phyloP scores from a whole-genome alignment of 2,888 invertebrate species.

The Chesias legatella region DNA sequence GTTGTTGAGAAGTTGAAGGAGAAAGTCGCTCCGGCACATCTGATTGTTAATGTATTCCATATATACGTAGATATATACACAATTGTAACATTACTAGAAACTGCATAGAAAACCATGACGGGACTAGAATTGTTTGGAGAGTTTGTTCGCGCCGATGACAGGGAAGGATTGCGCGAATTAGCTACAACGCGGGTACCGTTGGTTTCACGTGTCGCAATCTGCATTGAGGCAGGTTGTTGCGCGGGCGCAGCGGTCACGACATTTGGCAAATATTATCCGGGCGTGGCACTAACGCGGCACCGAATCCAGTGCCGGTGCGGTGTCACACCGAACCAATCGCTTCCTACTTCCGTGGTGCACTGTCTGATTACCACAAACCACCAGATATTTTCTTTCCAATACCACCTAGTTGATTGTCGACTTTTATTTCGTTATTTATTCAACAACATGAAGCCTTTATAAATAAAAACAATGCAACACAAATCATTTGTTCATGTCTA shows the following conservation, averaged over 20 bases:
- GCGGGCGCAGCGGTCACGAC: slow-evolving; percentile 77
- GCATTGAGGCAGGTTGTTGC: slow-evolving; percentile 63
- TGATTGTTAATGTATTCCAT: slow-evolving; percentile 30
- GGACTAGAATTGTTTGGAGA: slow-evolving; percentile 26
- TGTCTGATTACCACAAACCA: no score
- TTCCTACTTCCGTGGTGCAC: no score
- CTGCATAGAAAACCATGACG: slow-evolving; percentile 1
- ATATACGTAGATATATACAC: slow-evolving; percentile 9
- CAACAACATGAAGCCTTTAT: slow-evolving; percentile 18
- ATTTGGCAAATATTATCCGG: slow-evolving; percentile 76
- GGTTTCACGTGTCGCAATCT: slow-evolving; percentile 71
- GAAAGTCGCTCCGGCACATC: slow-evolving; percentile 28
- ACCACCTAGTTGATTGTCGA: no score
- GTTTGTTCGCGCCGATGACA: slow-evolving; percentile 30
- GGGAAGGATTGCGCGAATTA: slow-evolving; percentile 52
- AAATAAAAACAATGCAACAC: slow-evolving; percentile 16
- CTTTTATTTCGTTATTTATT: slow-evolving; percentile 4
- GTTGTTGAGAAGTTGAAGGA: slow-evolving; percentile 23
- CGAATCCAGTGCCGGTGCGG: slow-evolving; percentile 35
- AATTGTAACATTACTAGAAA: slow-evolving; percentile 4
- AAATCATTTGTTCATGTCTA: slow-evolving; percentile 35
- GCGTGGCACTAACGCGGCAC: slow-evolving; percentile 51
- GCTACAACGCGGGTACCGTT: slow-evolving; percentile 71
- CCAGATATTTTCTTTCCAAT: no score
- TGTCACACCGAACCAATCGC: slow-evolving; percentile 73